phyloP scores from a whole-genome alignment of 2,113 vertebrate genomes.

The Leptobrachium ailaonicum region DNA sequence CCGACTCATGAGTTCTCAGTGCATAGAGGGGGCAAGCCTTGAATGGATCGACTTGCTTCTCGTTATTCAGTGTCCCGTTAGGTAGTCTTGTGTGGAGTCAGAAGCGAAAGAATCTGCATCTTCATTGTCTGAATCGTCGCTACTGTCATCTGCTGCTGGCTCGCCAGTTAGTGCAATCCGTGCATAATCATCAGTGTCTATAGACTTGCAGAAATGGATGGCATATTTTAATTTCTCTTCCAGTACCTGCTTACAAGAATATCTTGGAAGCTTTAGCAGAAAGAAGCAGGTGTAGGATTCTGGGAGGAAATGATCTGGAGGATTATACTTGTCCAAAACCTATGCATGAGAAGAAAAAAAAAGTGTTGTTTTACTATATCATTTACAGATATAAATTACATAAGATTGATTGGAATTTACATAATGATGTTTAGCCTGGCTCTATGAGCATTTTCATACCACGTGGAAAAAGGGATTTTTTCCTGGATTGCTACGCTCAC shows the following conservation, averaged over 20 bases:
- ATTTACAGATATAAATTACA: too few relatives aligned
- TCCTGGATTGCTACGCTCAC: too few relatives aligned
- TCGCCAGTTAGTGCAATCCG: slow-evolving; percentile 93
- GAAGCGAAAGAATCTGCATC: slow-evolving; percentile 98
- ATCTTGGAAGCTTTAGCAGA: slow-evolving; percentile 93
- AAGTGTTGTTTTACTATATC: too few relatives aligned
- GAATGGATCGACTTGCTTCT: background rate
- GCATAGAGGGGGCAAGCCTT: slow-evolving; percentile 6
- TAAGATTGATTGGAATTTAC: too few relatives aligned
- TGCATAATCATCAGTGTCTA: slow-evolving; percentile 97
- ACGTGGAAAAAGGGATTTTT: too few relatives aligned
- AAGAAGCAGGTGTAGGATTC: slow-evolving; percentile 99
- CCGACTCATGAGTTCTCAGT: slow-evolving; percentile 39
- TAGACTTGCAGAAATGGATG: slow-evolving; percentile 98
- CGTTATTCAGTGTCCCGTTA: slow-evolving; percentile 85
- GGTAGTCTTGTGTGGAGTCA: slow-evolving; percentile 94
- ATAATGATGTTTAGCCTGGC: too few relatives aligned
- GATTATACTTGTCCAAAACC: slow-evolving; percentile 98
- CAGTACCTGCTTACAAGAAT: slow-evolving; percentile 94
- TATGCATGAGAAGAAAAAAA: slow-evolving; percentile 51
- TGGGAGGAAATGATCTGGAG: slow-evolving; percentile 96
- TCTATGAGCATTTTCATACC: too few relatives aligned
- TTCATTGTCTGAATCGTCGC: slow-evolving; percentile 93
- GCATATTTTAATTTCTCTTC: slow-evolving; percentile 97
- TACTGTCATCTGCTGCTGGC: slow-evolving; percentile 90